Evolutionary conservation across 2,888 invertebrate genomes (phyloP), one percentile per base, ranked within the genome.

Genomic region (Catocala sponsa): DNA sequence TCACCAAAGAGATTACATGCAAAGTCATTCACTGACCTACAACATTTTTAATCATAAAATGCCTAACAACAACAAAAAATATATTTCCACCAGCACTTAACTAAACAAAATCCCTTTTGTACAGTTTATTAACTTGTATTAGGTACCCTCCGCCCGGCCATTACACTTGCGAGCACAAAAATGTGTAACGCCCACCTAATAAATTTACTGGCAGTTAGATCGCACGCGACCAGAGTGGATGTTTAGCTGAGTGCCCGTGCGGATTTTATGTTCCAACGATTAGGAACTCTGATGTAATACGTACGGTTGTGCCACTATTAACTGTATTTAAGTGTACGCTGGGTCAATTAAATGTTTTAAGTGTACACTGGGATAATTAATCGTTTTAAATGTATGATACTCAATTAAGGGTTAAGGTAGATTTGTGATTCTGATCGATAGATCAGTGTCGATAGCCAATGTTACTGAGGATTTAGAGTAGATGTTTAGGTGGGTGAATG

Each of bases 131-230:
- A 79, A 70, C 75, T 62, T 72, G 69, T 76, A 79, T 75, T 79
- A 81, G 67, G 68, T 61, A 75, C 58, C 65, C 54, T 67, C 70
- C 25, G 63, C 64, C 65, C 58, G 71, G 65, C 82, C 79, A 78
- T 82, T 81, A 80, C 69, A 65, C 68, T 72, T 75, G 76, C 72
- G 72, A 70, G 77, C 71, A 76, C 78, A 80, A 76, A 81, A 81
- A 81, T 83, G 25, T 25, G 75, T 82, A 79, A 82, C 83, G 82
- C 82, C 82, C 83, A 80, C 74, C 69, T 81, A 81, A 82, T 82
- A 82, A 82, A 82, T 82, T 82, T 81, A 83, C 82, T 72, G 71
- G 76, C 73, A 76, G 81, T 80, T 80, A 79, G 65, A 70, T 72
- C 73, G 74, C 81, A 80, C 79, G 78, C 80, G 80, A 77, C 77